Percentiles rank a stretch among this genome's conserved stretches.
Evolutionary conservation across 2,797 vertebrate species (phyloP).

Genomic region (Synaphobranchus kaupii): DNA sequence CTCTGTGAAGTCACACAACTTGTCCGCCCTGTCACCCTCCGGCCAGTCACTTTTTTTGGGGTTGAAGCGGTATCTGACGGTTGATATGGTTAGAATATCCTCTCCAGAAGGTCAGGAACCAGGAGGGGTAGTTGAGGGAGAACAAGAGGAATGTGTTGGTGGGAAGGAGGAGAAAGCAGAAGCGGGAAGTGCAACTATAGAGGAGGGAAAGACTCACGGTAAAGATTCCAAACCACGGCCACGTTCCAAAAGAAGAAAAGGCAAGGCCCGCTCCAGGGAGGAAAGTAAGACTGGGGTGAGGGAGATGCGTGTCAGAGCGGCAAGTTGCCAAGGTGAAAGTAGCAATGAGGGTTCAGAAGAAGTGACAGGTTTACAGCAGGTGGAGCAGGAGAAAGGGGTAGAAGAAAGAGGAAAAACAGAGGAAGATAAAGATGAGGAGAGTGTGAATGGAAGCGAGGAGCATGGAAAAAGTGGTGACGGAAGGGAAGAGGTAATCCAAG

Average conservation of each 20-base stretch:
- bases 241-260: constrained; percentile 44
- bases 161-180: constrained; percentile 41
- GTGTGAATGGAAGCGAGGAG: constrained; percentile 21
- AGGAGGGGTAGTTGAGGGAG: constrained; percentile 40
- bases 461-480: constrained; percentile 33
- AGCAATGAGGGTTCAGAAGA: constrained; percentile 29
- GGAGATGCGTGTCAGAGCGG: constrained; percentile 69
- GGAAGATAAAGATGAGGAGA: constrained; percentile 31
- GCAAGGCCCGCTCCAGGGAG: constrained; percentile 47
- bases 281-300: constrained; percentile 66
- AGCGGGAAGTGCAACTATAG: constrained; percentile 35
- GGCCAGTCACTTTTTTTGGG: constrained; percentile 49
- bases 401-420: constrained; percentile 44
- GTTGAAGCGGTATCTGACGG: constrained; percentile 71
- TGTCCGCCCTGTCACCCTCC: constrained; percentile 11
- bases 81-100: constrained; percentile 69
- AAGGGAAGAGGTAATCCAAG: constrained; percentile 21
- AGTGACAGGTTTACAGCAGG: constrained; percentile 31
- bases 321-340: constrained; percentile 53
- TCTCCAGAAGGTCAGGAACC: constrained; percentile 45
- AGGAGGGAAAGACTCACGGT: constrained; percentile 43
- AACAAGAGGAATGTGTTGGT: constrained; percentile 29
- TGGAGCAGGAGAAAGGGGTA: constrained; percentile 28
- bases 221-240: constrained; percentile 51
- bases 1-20: constrained; percentile 31